Conservation (phyloP, 1,140 invertebrate genomes). For the Homarus americanus region DNA sequence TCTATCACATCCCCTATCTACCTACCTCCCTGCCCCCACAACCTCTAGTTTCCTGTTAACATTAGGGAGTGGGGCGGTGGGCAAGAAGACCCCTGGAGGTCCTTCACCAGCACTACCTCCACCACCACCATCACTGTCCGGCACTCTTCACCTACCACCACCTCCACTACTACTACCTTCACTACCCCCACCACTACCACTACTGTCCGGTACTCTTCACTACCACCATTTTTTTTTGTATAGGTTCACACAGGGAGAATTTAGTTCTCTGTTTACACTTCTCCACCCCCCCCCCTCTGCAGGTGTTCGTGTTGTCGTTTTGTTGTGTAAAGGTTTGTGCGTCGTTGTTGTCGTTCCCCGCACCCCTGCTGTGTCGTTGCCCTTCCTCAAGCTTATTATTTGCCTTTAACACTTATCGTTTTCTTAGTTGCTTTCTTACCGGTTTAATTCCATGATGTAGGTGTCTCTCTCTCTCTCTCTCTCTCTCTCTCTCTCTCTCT, state of each 20-base stretch:
- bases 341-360: not conserved
- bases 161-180: not conserved
- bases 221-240: conserved; percentile 24
- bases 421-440: not conserved
- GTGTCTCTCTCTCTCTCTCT: no score
- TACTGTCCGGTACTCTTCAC: not conserved
- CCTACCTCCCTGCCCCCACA: not conserved
- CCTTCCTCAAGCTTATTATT: not conserved
- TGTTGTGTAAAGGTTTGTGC: not conserved
- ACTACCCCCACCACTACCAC: no score
- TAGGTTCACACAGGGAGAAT: conserved; percentile 9
- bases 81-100: not conserved
- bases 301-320: not conserved
- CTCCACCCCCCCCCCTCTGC: not conserved
- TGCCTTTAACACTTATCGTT: not conserved
- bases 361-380: not conserved
- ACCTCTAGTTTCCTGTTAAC: conserved; percentile 37
- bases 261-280: conserved; percentile 28
- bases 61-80: conserved; percentile 52
- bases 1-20: no score
- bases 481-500: conserved; percentile 9
- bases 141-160: no score
- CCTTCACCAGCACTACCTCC: not conserved
- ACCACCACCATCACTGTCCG: conserved; percentile 10
- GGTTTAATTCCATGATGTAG: no score